A percentile compares a stretch with the other conserved stretches of the same genome.
Evolutionary conservation across 1,140 invertebrate genomes (phyloP).

Genomic region (Riptortus pedestris): DNA sequence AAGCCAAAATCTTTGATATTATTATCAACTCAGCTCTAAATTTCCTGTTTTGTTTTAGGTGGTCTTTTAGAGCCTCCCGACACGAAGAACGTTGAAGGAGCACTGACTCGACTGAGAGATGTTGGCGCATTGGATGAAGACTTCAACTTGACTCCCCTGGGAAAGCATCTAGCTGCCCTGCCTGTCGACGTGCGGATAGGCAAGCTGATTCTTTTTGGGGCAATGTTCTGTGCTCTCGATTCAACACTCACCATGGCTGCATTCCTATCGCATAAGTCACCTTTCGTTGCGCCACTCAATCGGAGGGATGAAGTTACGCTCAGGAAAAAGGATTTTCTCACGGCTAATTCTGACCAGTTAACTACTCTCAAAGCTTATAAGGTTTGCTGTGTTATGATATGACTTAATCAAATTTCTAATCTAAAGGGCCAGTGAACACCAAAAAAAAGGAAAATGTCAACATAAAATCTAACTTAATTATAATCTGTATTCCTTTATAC

Average conservation of each 20-base stretch:
- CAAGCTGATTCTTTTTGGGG: constrained; percentile 79
- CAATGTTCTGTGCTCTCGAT: constrained; percentile 87
- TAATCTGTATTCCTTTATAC: no score
- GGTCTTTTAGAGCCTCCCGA: constrained; percentile 71
- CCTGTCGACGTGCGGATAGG: constrained; percentile 66
- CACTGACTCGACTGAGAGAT: constrained; percentile 63
- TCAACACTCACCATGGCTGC: constrained; percentile 88
- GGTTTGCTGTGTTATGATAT: constrained; percentile 41
- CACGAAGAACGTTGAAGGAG: constrained; percentile 60
- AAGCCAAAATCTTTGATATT: no score
- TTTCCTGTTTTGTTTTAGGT: constrained; percentile 36
- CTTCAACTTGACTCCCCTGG: constrained; percentile 73
- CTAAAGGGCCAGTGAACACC: no score
- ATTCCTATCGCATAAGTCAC: constrained; percentile 72
- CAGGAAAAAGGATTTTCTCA: constrained; percentile 59
- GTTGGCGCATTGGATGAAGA: constrained; percentile 76
- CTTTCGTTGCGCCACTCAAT: constrained; percentile 65
- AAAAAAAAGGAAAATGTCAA: no score
- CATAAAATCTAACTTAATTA: no score
- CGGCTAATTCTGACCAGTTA: constrained; percentile 67
- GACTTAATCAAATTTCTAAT: constrained; percentile 10
- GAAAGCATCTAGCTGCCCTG: constrained; percentile 75
- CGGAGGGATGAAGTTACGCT: constrained; percentile 60
- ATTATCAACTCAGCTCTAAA: no score
- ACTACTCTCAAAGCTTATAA: constrained; percentile 67